phyloP scores from a whole-genome alignment of 1,140 invertebrate species.

The Drosophila willistoni region DNA sequence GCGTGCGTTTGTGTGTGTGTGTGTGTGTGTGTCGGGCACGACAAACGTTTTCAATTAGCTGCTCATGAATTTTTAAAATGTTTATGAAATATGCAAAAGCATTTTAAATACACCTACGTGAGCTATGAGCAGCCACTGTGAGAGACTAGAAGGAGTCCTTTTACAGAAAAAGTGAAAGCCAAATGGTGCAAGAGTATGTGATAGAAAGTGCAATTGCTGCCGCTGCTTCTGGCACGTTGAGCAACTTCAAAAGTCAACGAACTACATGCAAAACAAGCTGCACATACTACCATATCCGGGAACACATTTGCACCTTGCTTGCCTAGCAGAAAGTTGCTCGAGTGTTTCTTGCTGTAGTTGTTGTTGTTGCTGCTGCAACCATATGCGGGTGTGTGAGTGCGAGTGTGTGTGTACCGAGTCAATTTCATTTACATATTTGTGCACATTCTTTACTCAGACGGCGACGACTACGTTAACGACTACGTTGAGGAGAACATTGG shows the following conservation, averaged over 20 bases:
- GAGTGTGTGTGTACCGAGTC: slow-evolving; percentile 52
- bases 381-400: slow-evolving; percentile 34
- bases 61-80: slow-evolving; percentile 79
- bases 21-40: slow-evolving; percentile 47
- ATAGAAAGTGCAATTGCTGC: slow-evolving; percentile 63
- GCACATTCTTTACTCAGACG: slow-evolving; percentile 66
- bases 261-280: slow-evolving; percentile 68
- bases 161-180: slow-evolving; percentile 62
- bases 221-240: slow-evolving; percentile 30
- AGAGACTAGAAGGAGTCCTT: slow-evolving; percentile 5
- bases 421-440: slow-evolving; percentile 80
- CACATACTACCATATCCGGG: slow-evolving; percentile 35
- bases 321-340: slow-evolving; percentile 63
- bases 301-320: slow-evolving; percentile 65
- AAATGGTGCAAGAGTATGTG: slow-evolving; percentile 42
- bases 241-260: slow-evolving; percentile 77
- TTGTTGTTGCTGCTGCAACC: slow-evolving; percentile 47
- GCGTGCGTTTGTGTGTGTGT: slow-evolving; percentile 16
- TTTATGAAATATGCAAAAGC: slow-evolving; percentile 78
- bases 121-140: background rate
- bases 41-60: slow-evolving; percentile 83
- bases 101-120: slow-evolving; percentile 61
- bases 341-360: slow-evolving; percentile 53
- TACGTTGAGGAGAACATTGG: slow-evolving; percentile 36
- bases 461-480: slow-evolving; percentile 44